Evolutionary conservation across 2,797 vertebrate genomes (phyloP), one percentile per base, ranked within the genome.

Genomic region (Apogon talboti): DNA sequence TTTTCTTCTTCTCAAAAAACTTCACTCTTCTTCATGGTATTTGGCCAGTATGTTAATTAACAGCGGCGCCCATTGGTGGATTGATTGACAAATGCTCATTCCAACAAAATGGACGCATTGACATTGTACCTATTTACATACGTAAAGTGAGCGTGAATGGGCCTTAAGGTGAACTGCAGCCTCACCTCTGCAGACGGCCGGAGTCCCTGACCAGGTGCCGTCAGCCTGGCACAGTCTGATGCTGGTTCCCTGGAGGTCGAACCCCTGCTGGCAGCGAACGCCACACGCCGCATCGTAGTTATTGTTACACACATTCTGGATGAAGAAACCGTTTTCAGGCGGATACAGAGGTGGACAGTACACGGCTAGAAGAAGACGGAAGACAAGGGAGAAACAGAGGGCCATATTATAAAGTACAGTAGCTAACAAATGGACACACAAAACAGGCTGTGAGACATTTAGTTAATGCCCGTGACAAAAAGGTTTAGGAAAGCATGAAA

Each of bases 261-360:
- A 98, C 15, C 96, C 98, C 1, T 93, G 84, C 85, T 93, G 91
- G 81, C 98, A 99, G 24, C 95, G 93, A 49, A 98, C 93, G 14
- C 98, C 98, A 16, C 98, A 99, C 14, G 98, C 98, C 11, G 96
- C 94, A 9, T 98, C 95, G 44, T 96, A 98, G 80, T 96, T 94
- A 90, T 96, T 96, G 87, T 97, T 96, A 68, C 98, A 99, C 46
- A 94, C 90, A 49, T 97, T 96, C 76, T 98, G 96, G 84, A 98
- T 86, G 79, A 99, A 99, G 85, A 95, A 95, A 69, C 97, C 97
- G 16, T 98, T 95, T 91, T 95, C 94, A 71, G 97, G 98, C 14
- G 97, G 94, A 57, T 87, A 88, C 69, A 98, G 84, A 37, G 88
- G 77, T 69, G 95, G 93, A 71, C 98, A 99, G 82, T 92, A 91